A percentile compares a stretch with the other conserved stretches of the same genome.
These are phyloP conservation scores for Paramuricea clavata DNA, from an alignment of 92 coral and sea anemone genomes.

Conservation along the genomic window DNA sequence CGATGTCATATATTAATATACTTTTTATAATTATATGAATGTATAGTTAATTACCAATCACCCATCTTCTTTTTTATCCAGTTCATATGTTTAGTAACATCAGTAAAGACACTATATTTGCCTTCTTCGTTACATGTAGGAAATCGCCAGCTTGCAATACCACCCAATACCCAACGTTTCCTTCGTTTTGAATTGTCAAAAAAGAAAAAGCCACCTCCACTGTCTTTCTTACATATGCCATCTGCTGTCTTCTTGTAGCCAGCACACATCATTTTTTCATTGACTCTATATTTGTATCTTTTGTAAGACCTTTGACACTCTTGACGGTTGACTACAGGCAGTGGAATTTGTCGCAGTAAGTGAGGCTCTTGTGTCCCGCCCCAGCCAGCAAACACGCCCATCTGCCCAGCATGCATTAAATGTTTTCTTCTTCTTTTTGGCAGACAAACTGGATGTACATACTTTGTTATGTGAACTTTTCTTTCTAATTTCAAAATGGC, in stretches of 20 bases:
- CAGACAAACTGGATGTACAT: constrained; percentile 90
- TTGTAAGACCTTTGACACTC: constrained; percentile 78
- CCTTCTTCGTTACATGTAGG: constrained; percentile 88
- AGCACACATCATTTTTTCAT: constrained; percentile 95
- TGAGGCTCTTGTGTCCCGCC: constrained; percentile 68
- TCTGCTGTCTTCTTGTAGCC: constrained; percentile 65
- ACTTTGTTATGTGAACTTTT: constrained; percentile 84
- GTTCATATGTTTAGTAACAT: constrained; percentile 73
- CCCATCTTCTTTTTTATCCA: constrained; percentile 81
- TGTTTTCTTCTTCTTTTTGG: constrained; percentile 84
- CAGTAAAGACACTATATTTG: constrained; percentile 93
- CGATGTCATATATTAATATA: constrained; percentile 1
- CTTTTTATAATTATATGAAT: not conserved
- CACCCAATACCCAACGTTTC: constrained; percentile 90
- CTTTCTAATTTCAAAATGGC: constrained; percentile 81
- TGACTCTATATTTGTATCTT: constrained; percentile 81
- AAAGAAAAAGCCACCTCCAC: constrained; percentile 95
- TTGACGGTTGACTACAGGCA: constrained; percentile 79
- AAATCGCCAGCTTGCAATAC: constrained; percentile 95
- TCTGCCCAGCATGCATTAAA: constrained; percentile 66
- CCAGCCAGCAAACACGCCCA: constrained; percentile 94
- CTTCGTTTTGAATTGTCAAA: constrained; percentile 70
- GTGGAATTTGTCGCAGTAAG: constrained; percentile 70
- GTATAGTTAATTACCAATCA: constrained; percentile 10
- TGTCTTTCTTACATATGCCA: constrained; percentile 88